Percentiles rank a stretch among this genome's conserved stretches.
These are phyloP conservation scores for Pristis pectinata DNA, from an alignment of 2,797 vertebrate genomes.

Conservation along the genomic window DNA sequence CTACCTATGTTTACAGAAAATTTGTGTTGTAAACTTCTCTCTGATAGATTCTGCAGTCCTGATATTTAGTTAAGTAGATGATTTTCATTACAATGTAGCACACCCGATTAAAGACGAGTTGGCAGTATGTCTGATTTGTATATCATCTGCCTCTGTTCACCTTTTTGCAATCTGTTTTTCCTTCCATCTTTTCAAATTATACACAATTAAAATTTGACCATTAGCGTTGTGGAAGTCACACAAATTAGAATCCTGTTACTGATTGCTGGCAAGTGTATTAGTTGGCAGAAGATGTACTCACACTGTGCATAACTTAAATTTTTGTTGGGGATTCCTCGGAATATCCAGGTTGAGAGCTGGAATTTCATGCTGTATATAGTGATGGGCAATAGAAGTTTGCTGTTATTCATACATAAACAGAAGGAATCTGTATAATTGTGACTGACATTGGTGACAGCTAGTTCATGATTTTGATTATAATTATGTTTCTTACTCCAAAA, in stretches of 20 bases:
- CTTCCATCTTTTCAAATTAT: background rate
- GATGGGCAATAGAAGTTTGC: background rate
- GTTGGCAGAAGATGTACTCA: background rate
- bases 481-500: background rate
- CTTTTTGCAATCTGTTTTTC: background rate
- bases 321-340: background rate
- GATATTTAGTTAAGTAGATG: background rate
- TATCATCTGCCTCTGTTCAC: too few species aligned
- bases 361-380: background rate
- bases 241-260: background rate
- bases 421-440: background rate
- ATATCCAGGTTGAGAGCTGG: background rate
- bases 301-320: background rate
- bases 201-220: background rate
- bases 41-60: background rate
- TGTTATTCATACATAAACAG: background rate
- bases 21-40: background rate
- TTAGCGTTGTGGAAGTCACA: background rate
- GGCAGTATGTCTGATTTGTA: background rate
- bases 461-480: background rate
- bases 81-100: slow-evolving; percentile 16
- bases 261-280: background rate
- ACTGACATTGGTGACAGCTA: background rate
- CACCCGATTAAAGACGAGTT: background rate
- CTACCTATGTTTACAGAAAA: slow-evolving; percentile 23